Conservation (phyloP, 2,113 vertebrate species). For the Ariopsis seemanni region DNA sequence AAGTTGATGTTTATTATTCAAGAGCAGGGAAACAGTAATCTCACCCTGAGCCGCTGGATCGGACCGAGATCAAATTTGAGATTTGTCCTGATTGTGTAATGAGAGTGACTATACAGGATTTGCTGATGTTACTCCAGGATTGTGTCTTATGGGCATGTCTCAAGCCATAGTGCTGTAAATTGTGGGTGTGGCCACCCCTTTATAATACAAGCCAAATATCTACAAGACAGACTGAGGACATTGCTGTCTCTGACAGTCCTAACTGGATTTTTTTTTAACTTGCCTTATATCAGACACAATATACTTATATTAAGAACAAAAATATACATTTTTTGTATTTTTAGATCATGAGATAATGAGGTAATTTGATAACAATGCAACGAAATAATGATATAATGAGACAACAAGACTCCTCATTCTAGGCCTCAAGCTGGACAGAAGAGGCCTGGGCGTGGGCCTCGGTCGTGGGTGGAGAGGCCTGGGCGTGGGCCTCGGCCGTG, state of each 20-base stretch:
- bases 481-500: background rate
- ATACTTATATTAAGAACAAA: background rate
- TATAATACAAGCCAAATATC: background rate
- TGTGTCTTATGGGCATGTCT: background rate
- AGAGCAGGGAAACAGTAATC: background rate
- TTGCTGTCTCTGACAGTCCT: too few species aligned
- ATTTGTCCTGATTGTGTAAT: background rate
- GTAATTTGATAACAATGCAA: background rate
- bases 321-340: background rate
- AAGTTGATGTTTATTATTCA: conserved; percentile 2
- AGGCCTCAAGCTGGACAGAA: background rate
- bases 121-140: background rate
- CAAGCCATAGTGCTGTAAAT: background rate
- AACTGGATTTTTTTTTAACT: background rate
- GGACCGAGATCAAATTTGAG: background rate
- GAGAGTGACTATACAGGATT: background rate
- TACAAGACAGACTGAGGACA: background rate
- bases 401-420: too few species aligned
- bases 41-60: background rate
- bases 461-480: background rate
- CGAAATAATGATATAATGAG: background rate
- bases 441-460: background rate
- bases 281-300: background rate
- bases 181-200: background rate
- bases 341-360: too few species aligned